Evolutionary conservation across 2,888 invertebrate species (phyloP), one percentile per base, ranked within the genome.

Genomic region (Osmoderma eremita): DNA sequence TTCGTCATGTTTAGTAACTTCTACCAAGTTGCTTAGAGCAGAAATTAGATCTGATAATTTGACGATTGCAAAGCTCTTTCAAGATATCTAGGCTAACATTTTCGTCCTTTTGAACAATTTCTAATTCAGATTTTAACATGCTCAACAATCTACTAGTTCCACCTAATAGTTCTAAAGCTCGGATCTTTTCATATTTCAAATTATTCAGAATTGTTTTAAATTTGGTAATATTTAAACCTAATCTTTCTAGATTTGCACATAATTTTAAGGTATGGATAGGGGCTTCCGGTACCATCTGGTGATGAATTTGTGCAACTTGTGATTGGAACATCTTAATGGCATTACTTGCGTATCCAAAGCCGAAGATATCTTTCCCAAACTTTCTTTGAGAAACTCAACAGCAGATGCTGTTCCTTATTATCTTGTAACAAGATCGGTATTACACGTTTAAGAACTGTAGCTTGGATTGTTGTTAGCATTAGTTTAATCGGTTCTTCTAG

Each of bases 401-500:
- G 53, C 53, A 2, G 17, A 38, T 18, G 18, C n/a, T 38, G 17
- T 1, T 53, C 39, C 17, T 18, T 38, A 17, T 38, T 36, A 18
- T 18, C 38, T 18, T 53, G 15, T 3, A 38, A 53, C 12, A 17
- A 18, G 18, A 12, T 53, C 17, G 39, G n/a, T 18, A n/a, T 18
- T 36, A 38, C 38, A 12, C 38, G 38, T 18, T 53, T 38, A 18
- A 53, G 24, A 12, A 53, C 38, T 12, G 18, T n/a, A 15, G 15
- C 17, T 36, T 50, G 30, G 3, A 53, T 38, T 3, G 64, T 42
- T 6, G 4, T 41, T 0, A 42, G n/a, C 41, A 64, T 41, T 2
- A 53, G 10, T 17, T 17, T 64, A 1, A 64, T 45, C 3, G 64
- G 64, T 30, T 64, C 64, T 38, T 64, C 64, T 36, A 64, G 15